These are phyloP conservation scores for Amphiprion percula DNA, from an alignment of 2,113 vertebrate genomes.

Conservation along the genomic window DNA sequence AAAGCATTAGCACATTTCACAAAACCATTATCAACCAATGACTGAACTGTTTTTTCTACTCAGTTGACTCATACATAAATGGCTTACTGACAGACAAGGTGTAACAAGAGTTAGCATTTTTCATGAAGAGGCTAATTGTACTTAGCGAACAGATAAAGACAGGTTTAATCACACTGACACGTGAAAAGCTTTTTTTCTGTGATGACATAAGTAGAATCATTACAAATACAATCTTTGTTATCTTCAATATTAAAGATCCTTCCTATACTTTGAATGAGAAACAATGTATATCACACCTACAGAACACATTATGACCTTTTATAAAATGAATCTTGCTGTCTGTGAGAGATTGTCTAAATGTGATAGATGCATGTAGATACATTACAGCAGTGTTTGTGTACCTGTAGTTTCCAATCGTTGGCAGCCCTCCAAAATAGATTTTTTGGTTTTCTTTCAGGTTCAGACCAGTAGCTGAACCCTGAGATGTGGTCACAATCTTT, in stretches of 20 bases:
- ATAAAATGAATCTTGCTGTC: too few relatives aligned
- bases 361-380: not conserved
- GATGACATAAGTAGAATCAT: not conserved
- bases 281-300: not conserved
- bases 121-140: not conserved
- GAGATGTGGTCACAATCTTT: conserved; percentile 84
- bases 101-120: not conserved
- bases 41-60: not conserved
- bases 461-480: conserved; percentile 92
- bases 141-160: not conserved
- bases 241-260: not conserved
- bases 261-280: not conserved
- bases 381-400: conserved; percentile 61
- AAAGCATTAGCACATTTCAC: conserved; percentile 57
- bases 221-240: not conserved
- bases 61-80: not conserved
- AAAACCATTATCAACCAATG: too few relatives aligned
- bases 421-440: conserved; percentile 97
- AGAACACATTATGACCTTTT: too few relatives aligned
- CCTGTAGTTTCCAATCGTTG: conserved; percentile 93
- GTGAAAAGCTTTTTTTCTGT: not conserved
- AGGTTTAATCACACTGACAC: not conserved
- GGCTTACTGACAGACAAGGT: not conserved
- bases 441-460: conserved; percentile 93
- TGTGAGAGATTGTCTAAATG: not conserved